Evolutionary conservation across 2,888 invertebrate genomes (phyloP).

Genomic region (Portevinia maculata): DNA sequence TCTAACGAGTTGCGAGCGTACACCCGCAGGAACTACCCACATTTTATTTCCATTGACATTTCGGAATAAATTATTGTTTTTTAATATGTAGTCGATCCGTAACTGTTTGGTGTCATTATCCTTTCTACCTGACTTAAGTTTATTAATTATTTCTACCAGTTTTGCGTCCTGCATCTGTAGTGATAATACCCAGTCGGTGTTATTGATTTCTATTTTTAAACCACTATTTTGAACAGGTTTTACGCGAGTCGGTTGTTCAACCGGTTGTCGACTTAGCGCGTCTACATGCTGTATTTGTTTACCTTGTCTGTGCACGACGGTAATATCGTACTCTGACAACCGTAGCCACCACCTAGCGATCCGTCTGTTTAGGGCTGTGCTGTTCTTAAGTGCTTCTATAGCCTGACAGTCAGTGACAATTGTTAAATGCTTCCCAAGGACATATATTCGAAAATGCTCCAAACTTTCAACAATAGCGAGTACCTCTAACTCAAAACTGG

Average conservation of each 20-base stretch:
- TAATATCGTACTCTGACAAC: conserved; percentile 24
- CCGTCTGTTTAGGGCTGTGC: conserved; percentile 25
- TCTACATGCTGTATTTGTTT: conserved; percentile 38
- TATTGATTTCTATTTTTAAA: conserved; percentile 29
- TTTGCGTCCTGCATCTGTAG: conserved; percentile 42
- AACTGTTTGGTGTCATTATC: conserved; percentile 48
- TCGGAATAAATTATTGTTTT: conserved; percentile 35
- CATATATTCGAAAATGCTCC: conserved; percentile 38
- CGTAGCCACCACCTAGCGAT: conserved; percentile 44
- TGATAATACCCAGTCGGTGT: conserved; percentile 17
- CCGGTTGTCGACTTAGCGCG: conserved; percentile 18
- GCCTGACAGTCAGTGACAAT: no score
- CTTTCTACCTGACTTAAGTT: conserved; percentile 10
- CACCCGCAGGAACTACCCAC: conserved; percentile 42
- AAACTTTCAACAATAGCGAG: conserved; percentile 31
- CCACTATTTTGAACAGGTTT: background rate
- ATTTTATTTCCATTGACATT: conserved; percentile 17
- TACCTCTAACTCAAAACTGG: conserved; percentile 36
- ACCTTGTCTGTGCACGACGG: conserved; percentile 14
- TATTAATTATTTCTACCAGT: conserved; percentile 28
- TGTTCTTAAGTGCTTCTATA: conserved; percentile 29
- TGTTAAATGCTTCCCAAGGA: conserved; percentile 21
- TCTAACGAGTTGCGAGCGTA: conserved; percentile 49
- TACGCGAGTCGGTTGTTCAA: background rate
- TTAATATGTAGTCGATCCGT: conserved; percentile 30